phyloP scores from a whole-genome alignment of 1,140 invertebrate genomes.

The Sminthurides bifidus region DNA sequence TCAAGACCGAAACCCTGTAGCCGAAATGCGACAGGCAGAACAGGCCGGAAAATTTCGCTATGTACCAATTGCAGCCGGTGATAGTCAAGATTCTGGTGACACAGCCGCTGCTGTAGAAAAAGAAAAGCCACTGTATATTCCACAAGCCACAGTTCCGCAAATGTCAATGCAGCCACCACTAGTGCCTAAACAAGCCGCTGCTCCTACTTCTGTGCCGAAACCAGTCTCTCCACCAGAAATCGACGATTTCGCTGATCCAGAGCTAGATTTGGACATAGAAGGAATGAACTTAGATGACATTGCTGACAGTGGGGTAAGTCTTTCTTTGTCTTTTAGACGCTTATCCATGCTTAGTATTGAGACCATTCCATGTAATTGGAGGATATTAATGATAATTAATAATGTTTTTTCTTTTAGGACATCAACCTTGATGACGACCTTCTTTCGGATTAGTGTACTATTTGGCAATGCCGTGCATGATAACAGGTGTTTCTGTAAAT shows the following conservation, averaged over 20 bases:
- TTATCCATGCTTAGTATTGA: not conserved
- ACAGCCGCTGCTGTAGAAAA: constrained; percentile 18
- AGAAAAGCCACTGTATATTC: constrained; percentile 15
- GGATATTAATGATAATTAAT: constrained; percentile 4
- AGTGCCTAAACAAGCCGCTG: constrained; percentile 12
- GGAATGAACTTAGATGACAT: constrained; percentile 37
- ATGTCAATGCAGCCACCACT: constrained; percentile 9
- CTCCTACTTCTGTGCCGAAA: constrained; percentile 10
- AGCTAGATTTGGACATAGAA: constrained; percentile 42
- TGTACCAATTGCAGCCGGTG: not conserved
- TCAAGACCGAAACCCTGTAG: constrained; percentile 54
- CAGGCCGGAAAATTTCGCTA: constrained; percentile 43
- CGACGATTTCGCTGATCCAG: constrained; percentile 38
- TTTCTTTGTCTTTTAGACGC: constrained; percentile 3
- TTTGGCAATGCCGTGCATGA: too few species aligned
- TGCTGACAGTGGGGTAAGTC: constrained; percentile 28
- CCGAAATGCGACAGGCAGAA: constrained; percentile 55
- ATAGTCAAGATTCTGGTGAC: constrained; percentile 5
- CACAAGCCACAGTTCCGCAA: constrained; percentile 10
- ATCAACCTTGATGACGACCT: constrained; percentile 54
- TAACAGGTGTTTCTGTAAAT: too few species aligned
- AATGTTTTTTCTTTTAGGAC: constrained; percentile 42
- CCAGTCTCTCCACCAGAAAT: not conserved
- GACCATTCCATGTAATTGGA: not conserved
- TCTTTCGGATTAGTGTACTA: constrained; percentile 45